Conservation (phyloP, 2,797 vertebrate genomes). For the Sardinella longiceps region DNA sequence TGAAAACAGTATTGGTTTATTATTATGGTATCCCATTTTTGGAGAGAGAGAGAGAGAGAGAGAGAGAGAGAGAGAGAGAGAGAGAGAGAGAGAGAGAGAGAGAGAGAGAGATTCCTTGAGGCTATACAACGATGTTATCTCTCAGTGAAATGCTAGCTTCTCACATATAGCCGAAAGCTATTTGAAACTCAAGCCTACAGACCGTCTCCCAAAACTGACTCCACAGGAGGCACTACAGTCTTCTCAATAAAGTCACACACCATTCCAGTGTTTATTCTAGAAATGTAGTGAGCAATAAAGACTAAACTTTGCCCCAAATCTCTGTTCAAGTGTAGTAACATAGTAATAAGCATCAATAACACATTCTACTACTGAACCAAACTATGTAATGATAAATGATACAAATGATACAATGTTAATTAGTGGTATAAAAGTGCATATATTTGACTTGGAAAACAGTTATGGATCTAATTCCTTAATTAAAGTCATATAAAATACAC, state of each 20-base stretch:
- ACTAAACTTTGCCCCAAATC: neutral
- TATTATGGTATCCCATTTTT: neutral
- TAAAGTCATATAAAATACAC: neutral
- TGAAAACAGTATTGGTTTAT: neutral
- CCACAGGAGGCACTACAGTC: neutral
- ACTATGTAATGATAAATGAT: neutral
- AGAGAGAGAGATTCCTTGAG: constrained; percentile 70
- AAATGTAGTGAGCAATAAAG: too few relatives aligned
- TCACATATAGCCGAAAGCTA: constrained; percentile 50
- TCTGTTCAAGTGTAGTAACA: neutral
- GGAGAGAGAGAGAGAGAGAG: neutral
- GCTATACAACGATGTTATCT: constrained; percentile 73
- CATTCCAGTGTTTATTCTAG: neutral
- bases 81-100: constrained; percentile 45
- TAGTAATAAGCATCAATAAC: neutral
- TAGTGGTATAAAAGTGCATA: neutral
- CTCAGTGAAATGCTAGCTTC: constrained; percentile 71
- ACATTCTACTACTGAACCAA: neutral
- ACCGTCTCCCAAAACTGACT: neutral
- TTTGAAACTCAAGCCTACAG: neutral
- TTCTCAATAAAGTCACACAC: neutral
- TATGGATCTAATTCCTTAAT: neutral
- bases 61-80: neutral
- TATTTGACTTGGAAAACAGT: too few relatives aligned
- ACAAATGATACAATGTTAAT: neutral